Evolutionary conservation across 1,140 invertebrate genomes (phyloP), one percentile per base, ranked within the genome.

Genomic region (Zophobas atratus): DNA sequence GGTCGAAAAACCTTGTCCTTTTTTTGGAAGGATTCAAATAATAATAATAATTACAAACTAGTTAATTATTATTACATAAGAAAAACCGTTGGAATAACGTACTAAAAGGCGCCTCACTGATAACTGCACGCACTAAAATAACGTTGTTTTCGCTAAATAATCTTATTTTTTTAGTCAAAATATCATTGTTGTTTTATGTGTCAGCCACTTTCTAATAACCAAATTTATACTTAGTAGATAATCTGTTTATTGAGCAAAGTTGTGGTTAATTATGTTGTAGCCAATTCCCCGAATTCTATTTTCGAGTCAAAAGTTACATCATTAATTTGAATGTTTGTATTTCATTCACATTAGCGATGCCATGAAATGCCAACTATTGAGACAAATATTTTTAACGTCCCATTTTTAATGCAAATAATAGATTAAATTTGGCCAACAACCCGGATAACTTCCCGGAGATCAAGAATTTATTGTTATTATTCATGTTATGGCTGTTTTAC

Each of bases 241-340:
- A 43, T 67, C 60, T 41, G 60, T 67, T 20, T 67, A 67, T 67
- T 51, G 2, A 2, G 49, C 2, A 51, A 51, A n/a, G 20, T 67
- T 67, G 60, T 67, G 60, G 60, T 67, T 67, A 67, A 67, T 67
- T 67, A 67, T 67, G 60, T 67, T 67, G 60, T 41, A 63, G 57
- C 39, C 38, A 20, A 67, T 67, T 67, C 60, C 39, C 4, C 33
- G 60, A 67, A 67, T 67, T 36, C 4, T 67, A 43, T 67, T 67
- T 67, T 8, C 60, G 43, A 67, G 60, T 39, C 60, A 67, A 43
- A 67, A 41, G 60, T 67, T 67, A 67, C 60, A 67, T 67, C 38
- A 67, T 67, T 67, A 43, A 67, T 67, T 67, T 41, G 60, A 67
- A 41, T 67, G 39, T 32, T 67, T 51, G 6, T 51, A 51, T 51